Conservation (phyloP, 2,113 vertebrate genomes). For the Corythornis madagascariensis region DNA sequence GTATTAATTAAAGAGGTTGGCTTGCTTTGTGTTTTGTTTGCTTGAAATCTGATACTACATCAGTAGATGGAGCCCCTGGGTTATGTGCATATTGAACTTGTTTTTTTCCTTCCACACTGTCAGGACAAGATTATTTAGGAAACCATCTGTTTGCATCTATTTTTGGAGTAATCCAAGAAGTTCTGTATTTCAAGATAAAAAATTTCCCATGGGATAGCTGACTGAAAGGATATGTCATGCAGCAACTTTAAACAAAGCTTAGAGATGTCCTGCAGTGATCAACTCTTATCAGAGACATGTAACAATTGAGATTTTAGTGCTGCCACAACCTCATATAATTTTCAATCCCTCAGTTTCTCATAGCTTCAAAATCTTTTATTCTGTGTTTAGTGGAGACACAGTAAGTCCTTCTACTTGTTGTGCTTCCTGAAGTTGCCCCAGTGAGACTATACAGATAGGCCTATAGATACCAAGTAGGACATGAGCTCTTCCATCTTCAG, state of each 20-base stretch:
- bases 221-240: not conserved
- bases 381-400: not conserved
- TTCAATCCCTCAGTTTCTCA: not conserved
- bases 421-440: not conserved
- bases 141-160: constrained; percentile 5
- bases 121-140: not conserved
- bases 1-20: not conserved
- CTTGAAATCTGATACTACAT: not conserved
- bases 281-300: not conserved
- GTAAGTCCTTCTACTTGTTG: not conserved
- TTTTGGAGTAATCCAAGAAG: constrained; percentile 22
- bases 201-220: not conserved
- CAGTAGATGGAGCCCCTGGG: not conserved
- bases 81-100: not conserved
- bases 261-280: not conserved
- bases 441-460: not conserved
- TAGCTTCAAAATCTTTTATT: not conserved
- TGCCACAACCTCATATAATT: not conserved
- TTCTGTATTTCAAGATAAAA: not conserved
- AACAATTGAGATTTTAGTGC: not conserved
- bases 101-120: not conserved
- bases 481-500: not conserved
- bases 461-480: not conserved
- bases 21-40: not conserved
- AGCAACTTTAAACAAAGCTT: not conserved